Evolutionary conservation across 2,888 invertebrate genomes (phyloP).

Genomic region (Dasysyrphus albostriatus): DNA sequence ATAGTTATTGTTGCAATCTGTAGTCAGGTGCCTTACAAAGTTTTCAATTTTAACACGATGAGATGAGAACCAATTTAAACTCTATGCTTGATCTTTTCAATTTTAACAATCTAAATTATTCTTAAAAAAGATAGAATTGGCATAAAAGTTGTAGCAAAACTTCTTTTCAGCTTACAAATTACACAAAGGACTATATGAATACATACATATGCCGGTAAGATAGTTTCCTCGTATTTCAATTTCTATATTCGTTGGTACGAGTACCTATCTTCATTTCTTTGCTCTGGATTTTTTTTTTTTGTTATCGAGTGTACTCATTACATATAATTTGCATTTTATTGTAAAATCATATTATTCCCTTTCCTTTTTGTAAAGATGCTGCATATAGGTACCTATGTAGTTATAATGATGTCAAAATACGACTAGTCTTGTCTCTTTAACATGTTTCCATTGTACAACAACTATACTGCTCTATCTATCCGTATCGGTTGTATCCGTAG

Average conservation of each 20-base stretch:
- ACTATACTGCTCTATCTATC: neutral
- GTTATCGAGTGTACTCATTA: constrained; percentile 39
- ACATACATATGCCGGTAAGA: too few relatives aligned
- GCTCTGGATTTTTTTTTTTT: neutral
- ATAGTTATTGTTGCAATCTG: too few relatives aligned
- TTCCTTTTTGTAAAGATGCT: neutral
- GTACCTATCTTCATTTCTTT: neutral
- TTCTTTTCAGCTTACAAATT: too few relatives aligned
- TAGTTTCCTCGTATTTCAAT: neutral
- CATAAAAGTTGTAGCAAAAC: too few relatives aligned
- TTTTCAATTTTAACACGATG: too few relatives aligned
- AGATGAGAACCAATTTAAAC: too few relatives aligned
- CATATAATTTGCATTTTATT: constrained; percentile 66
- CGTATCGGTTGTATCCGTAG: neutral
- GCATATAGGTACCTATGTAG: neutral
- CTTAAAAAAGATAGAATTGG: too few relatives aligned
- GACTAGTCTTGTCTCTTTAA: constrained; percentile 14
- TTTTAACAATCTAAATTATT: too few relatives aligned
- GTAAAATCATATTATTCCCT: constrained; percentile 57
- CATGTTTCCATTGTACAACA: constrained; percentile 18
- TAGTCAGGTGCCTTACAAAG: too few relatives aligned
- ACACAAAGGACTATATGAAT: neutral
- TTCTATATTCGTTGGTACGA: too few relatives aligned
- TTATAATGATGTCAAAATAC: constrained; percentile 10
- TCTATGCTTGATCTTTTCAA: too few relatives aligned